Evolutionary conservation across 2,113 vertebrate species (phyloP).

Genomic region (Maylandia zebra): DNA sequence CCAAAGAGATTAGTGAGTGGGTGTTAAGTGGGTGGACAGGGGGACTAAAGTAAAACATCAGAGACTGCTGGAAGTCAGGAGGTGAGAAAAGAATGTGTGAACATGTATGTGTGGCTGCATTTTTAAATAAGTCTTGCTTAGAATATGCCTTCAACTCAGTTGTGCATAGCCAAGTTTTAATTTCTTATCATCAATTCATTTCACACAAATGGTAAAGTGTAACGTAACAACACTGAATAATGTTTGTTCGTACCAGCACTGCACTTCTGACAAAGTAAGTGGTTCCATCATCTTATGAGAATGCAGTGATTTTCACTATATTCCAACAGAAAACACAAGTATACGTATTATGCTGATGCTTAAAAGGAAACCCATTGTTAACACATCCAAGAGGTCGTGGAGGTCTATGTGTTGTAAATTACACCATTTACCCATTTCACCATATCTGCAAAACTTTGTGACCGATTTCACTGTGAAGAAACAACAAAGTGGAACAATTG

Average conservation of each 20-base stretch:
- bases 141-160: neutral
- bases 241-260: neutral
- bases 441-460: neutral
- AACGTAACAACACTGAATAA: neutral
- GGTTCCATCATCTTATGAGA: neutral
- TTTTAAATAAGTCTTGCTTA: neutral
- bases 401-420: neutral
- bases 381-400: neutral
- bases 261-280: neutral
- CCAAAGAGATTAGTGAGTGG: constrained; percentile 33
- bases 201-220: neutral
- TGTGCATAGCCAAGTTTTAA: constrained; percentile 13
- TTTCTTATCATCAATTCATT: constrained; percentile 29
- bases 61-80: constrained; percentile 1
- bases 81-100: neutral
- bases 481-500: neutral
- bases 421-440: neutral
- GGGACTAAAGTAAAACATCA: constrained; percentile 7
- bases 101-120: neutral
- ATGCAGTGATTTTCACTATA: neutral
- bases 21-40: constrained; percentile 23
- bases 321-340: neutral
- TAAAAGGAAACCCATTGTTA: neutral
- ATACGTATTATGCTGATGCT: neutral
- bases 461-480: neutral